Conservation (phyloP, 2,113 vertebrate species). For the Rattus norvegicus region DNA sequence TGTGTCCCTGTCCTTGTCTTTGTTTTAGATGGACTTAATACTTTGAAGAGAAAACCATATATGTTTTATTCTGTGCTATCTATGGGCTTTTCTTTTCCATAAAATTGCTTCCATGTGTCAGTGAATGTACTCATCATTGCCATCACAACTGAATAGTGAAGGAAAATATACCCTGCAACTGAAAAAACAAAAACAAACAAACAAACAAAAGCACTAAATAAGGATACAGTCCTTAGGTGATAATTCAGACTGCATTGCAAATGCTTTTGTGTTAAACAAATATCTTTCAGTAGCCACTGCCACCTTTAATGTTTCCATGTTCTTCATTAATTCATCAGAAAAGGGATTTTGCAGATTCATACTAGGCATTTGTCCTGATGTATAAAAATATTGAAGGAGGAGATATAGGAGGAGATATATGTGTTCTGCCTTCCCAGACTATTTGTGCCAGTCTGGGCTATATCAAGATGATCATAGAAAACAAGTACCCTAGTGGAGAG, state of each 20-base stretch:
- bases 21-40: not conserved
- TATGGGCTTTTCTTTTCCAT: conserved; percentile 9
- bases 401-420: fast-evolving
- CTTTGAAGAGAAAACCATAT: not conserved
- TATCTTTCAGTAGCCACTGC: not conserved
- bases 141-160: not conserved
- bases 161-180: not conserved
- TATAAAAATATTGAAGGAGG: not conserved
- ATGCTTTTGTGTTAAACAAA: not conserved
- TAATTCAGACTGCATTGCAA: not conserved
- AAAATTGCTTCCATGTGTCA: conserved; percentile 8
- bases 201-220: not conserved
- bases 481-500: not conserved
- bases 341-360: not conserved
- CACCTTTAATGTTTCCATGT: not conserved
- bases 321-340: not conserved
- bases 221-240: not conserved
- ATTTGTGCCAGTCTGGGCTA: not conserved
- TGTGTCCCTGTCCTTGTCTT: not conserved
- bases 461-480: not conserved
- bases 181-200: not conserved
- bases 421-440: not conserved
- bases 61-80: not conserved
- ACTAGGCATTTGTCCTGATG: not conserved
- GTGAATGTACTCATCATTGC: not conserved